These are phyloP conservation scores for Eufriesea mexicana DNA, from an alignment of 1,140 invertebrate genomes.

Conservation along the genomic window DNA sequence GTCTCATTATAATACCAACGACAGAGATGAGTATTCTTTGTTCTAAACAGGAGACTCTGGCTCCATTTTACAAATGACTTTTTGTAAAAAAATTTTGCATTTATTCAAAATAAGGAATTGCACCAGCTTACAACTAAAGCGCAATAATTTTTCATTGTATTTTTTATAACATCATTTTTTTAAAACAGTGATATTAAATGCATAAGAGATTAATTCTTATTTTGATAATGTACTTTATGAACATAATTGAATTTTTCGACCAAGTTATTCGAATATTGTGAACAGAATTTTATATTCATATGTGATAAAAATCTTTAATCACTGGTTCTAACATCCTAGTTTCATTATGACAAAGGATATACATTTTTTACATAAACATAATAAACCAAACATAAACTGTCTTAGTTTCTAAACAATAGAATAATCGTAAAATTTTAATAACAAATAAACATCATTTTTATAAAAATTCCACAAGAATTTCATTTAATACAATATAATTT, in stretches of 20 bases:
- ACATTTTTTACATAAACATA: slow-evolving; percentile 28
- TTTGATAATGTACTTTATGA: neutral
- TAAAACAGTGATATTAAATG: slow-evolving; percentile 4
- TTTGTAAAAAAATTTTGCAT: slow-evolving; percentile 3
- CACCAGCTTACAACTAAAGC: slow-evolving; percentile 27
- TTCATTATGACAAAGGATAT: slow-evolving; percentile 1
- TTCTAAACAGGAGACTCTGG: slow-evolving; percentile 38
- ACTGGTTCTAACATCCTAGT: slow-evolving; percentile 3
- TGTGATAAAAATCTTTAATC: slow-evolving; percentile 19
- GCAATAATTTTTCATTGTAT: neutral
- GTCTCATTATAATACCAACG: slow-evolving; percentile 62
- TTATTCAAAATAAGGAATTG: slow-evolving; percentile 33
- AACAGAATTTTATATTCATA: slow-evolving; percentile 30
- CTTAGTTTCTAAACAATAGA: slow-evolving; percentile 35
- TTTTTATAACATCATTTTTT: slow-evolving; percentile 4
- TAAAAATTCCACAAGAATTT: slow-evolving; percentile 7
- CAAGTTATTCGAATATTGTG: slow-evolving; percentile 4
- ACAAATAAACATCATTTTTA: slow-evolving; percentile 21
- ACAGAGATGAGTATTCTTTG: slow-evolving; percentile 57
- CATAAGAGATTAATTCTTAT: slow-evolving; percentile 10
- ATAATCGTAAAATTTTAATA: slow-evolving; percentile 32
- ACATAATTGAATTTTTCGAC: neutral
- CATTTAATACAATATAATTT: neutral
- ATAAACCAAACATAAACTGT: slow-evolving; percentile 25
- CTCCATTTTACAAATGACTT: slow-evolving; percentile 40